Evolutionary conservation across 1,140 invertebrate species (phyloP), one percentile per base, ranked within the genome.

Genomic region (Mylabris phalerata): DNA sequence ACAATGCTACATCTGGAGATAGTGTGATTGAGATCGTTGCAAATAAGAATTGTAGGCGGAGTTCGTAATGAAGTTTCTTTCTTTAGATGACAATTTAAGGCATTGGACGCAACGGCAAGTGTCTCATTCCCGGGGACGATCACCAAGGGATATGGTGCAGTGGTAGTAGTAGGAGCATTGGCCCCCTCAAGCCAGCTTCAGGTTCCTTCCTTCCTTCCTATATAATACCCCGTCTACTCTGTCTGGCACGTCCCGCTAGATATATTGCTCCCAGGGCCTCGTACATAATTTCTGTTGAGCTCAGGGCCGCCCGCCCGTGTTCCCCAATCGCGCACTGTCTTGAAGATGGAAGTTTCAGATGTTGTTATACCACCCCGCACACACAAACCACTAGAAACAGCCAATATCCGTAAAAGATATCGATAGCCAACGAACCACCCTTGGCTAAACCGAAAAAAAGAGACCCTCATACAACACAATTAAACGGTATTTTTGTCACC

Each of bases 221-320:
- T 72, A 71, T 73, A 71, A 71, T 73, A 69, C 67, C 65, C 67
- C 62, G 69, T 67, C 68, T 70, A 67, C 67, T 66, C 69, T 64
- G 70, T 72, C 71, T 71, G 63, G 71, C 71, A 73, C 71, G 71
- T 73, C 71, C 70, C 68, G 66, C 62, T 45, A 49, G 70, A 73
- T 72, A 67, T 73, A 73, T 72, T 66, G 71, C 72, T 73, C 72
- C 72, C 72, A 69, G 67, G 70, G 72, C 70, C 68, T 72, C 67
- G 70, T 73, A 71, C 71, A 73, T 73, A 72, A 73, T 73, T 73
- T 71, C 72, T 71, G 63, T 52, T 46, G 65, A 68, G 66, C 69
- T 70, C 57, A 61, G 60, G 47, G 60, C 57, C 62, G 51, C 58
- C 42, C 51, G 49, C 63, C 26, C 50, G 32, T 7, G 7, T 63